phyloP scores from a whole-genome alignment of 2,797 vertebrate genomes.

The Enteromius unitaeniatus region DNA sequence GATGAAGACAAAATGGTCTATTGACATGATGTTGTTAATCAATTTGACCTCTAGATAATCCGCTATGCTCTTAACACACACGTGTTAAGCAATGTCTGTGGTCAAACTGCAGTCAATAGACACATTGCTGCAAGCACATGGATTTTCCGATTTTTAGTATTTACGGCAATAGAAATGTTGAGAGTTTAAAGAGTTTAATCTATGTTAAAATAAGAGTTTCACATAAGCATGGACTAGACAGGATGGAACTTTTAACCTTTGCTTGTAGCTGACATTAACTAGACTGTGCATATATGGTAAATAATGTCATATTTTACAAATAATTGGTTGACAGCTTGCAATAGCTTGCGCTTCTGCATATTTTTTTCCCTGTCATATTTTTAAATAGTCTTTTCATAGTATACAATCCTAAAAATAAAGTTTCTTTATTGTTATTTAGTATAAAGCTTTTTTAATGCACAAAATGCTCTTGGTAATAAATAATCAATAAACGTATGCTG shows the following conservation, averaged over 20 bases:
- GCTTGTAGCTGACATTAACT: no score
- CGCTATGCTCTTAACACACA: constrained; percentile 14
- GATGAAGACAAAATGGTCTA: constrained; percentile 33
- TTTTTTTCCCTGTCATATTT: no score
- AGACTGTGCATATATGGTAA: neutral
- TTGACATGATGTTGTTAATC: constrained; percentile 25
- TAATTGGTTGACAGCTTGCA: no score
- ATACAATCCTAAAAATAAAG: no score
- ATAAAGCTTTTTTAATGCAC: no score
- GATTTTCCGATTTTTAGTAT: constrained; percentile 14
- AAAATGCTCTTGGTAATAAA: no score
- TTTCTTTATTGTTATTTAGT: no score
- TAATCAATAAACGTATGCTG: no score
- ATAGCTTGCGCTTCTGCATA: no score
- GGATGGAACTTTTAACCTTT: no score
- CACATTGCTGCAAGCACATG: neutral
- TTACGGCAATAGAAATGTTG: constrained; percentile 14
- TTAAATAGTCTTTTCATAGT: no score
- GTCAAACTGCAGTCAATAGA: constrained; percentile 3
- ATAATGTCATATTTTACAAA: neutral
- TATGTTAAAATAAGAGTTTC: neutral
- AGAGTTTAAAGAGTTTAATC: neutral
- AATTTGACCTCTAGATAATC: constrained; percentile 39
- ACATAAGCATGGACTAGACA: neutral
- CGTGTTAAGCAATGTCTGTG: neutral